phyloP scores from a whole-genome alignment of 2,113 vertebrate genomes.

The Sorex fumeus region DNA sequence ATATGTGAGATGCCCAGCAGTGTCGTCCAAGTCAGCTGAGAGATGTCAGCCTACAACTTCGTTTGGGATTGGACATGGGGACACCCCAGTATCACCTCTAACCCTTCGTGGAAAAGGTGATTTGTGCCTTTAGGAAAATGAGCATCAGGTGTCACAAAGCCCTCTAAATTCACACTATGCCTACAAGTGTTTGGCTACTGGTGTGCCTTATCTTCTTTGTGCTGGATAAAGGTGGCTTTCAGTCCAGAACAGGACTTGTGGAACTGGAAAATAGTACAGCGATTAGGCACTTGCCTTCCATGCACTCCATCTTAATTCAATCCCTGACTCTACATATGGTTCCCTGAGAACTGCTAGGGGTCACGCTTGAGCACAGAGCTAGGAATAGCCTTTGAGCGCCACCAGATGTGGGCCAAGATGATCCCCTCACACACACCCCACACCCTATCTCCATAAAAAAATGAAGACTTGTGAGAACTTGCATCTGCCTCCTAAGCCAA shows the following conservation, averaged over 20 bases:
- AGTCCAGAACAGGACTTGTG: neutral
- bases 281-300: too few relatives aligned
- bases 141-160: neutral
- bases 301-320: too few relatives aligned
- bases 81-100: too few relatives aligned
- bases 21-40: too few relatives aligned
- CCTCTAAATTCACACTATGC: neutral
- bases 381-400: too few relatives aligned
- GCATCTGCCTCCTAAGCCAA: neutral
- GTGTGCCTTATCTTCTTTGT: neutral
- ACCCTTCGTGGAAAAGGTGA: neutral
- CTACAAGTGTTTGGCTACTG: neutral
- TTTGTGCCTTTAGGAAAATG: neutral
- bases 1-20: neutral
- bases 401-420: too few relatives aligned
- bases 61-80: rapidly evolving
- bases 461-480: too few relatives aligned
- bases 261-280: neutral
- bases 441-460: too few relatives aligned
- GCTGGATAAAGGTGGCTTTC: neutral
- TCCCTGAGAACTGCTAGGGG: too few relatives aligned
- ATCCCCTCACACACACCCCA: too few relatives aligned
- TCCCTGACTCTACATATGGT: too few relatives aligned
- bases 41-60: neutral
- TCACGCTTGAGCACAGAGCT: too few relatives aligned